phyloP scores from a whole-genome alignment of 2,888 invertebrate species.

The Stenurella melanura region DNA sequence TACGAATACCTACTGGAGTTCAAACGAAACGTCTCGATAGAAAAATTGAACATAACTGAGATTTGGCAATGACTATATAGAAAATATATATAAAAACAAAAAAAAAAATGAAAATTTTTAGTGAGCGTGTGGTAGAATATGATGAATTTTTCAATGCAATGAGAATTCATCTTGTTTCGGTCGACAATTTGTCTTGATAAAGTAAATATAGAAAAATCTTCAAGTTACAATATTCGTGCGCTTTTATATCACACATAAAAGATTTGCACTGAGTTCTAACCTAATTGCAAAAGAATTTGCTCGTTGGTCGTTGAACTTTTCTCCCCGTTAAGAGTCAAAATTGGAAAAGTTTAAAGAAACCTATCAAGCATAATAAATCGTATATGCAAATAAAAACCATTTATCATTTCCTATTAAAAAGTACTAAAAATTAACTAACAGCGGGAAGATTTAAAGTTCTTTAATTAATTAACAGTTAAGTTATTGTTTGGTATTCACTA shows the following conservation, averaged over 20 bases:
- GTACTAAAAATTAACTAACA: background rate
- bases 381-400: conserved; percentile 23
- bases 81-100: too few species aligned
- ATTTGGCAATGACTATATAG: too few species aligned
- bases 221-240: too few species aligned
- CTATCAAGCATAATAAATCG: conserved; percentile 4
- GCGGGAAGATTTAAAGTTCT: background rate
- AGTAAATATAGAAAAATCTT: too few species aligned
- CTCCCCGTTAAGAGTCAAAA: background rate
- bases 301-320: conserved; percentile 14
- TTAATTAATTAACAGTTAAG: background rate
- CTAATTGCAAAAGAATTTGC: background rate
- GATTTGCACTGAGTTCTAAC: background rate
- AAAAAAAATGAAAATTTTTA: too few species aligned
- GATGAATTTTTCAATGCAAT: too few species aligned
- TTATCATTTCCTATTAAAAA: conserved; percentile 24
- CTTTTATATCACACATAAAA: background rate
- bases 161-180: too few species aligned
- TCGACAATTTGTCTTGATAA: too few species aligned
- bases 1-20: too few species aligned
- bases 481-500: background rate
- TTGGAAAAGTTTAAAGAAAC: background rate
- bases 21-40: too few species aligned
- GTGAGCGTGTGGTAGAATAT: too few species aligned
- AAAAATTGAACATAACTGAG: too few species aligned